Evolutionary conservation across 1,140 invertebrate genomes (phyloP), one percentile per base, ranked within the genome.

Genomic region (Drosophila funebris): DNA sequence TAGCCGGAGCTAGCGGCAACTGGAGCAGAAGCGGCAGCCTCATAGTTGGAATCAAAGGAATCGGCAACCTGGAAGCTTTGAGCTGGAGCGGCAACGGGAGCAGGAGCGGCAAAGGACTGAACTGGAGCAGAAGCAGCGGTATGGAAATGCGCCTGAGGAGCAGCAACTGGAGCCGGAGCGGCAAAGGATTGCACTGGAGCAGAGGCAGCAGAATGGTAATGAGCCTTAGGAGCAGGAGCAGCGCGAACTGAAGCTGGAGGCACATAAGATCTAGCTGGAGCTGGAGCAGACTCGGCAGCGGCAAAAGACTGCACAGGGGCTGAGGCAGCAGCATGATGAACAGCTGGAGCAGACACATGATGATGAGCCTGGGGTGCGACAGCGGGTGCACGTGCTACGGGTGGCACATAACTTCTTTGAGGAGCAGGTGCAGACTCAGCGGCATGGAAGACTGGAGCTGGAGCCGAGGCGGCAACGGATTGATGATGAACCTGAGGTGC

Each of bases 1-100:
- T 89, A 89, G 9, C 44, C 82, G 36, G 73, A 54, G 24, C 44
- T 46, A 24, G 56, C 41, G 1, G 60, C 46, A 18, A 66, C 73
- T 14, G 69, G 68, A 11, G 75, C 71, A 4, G 83, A 88, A 1
- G 83, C 83, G n/a, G 75, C 78, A 22, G 61, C 75, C 22, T 85
- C 82, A 48, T 64, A 83, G 4, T 14, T 60, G 5, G 14, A 58
- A 6, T 18, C 70, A 24, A 39, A 16, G 50, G 57, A 61, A 2
- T 66, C 63, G n/a, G 54, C 62, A 33, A 63, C 58, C 39, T 78
- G 74, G 57, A 76, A 78, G 11, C 70, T 54, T 1, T 57, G 57
- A 57, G 81, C 81, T 1, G 81, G 68, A 1, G 82, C 77, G 6
- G 84, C 73, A 7, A 85, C 46, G 73, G 31, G 41, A 29, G 78